Base-by-base conservation (phyloP, 2,797 vertebrate species). In the Protonibea diacanthus region DNA sequence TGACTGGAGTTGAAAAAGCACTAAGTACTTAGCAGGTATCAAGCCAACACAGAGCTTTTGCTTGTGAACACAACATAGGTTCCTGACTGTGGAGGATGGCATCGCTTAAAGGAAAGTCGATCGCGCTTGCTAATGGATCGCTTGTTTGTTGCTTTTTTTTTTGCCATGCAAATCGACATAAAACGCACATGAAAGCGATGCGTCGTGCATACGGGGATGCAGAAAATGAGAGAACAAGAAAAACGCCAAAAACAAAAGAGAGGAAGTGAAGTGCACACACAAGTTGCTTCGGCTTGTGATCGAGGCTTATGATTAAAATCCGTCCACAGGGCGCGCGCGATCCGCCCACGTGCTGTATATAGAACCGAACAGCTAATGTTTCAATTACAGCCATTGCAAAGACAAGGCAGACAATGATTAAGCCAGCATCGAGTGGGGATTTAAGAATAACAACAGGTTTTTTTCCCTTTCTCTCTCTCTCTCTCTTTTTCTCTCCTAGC, bases 331-430 rank as follows among this genome's bases (percentile, higher is more conserved):
- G 86, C 18, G 44, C 71, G 74, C 38, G 3, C 65, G 14, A 75
- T 71, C 87, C 88, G n/a, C 90, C 92, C 90, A 91, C 92, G 80
- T 65, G 76, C 90, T 81, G 83, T 56, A 89, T 85, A 86, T 85
- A 89, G 85, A 89, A 78, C 74, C 47, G 73, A 83, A 86, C 87
- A 76, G 89, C 88, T 92, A 93, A 93, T 93, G 93, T 93, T 94
- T 94, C 93, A 93, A 95, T 94, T 94, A 93, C 87, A 89, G 89
- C 84, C 85, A 65, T 84, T 77, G 67, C 82, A 78, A 88, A 91
- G 88, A 93, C 91, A 86, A 90, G 85, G 85, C 88, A 89, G 89
- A 90, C 89, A 85, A 91, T 88, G 91, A 93, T 92, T 91, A 94
- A 90, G 87, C 86, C 90, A 45, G 71, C 84, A 82, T 90, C 65